Evolutionary conservation across 2,888 invertebrate genomes (phyloP), one percentile per base, ranked within the genome.

Genomic region (Ennomos quercinarius): DNA sequence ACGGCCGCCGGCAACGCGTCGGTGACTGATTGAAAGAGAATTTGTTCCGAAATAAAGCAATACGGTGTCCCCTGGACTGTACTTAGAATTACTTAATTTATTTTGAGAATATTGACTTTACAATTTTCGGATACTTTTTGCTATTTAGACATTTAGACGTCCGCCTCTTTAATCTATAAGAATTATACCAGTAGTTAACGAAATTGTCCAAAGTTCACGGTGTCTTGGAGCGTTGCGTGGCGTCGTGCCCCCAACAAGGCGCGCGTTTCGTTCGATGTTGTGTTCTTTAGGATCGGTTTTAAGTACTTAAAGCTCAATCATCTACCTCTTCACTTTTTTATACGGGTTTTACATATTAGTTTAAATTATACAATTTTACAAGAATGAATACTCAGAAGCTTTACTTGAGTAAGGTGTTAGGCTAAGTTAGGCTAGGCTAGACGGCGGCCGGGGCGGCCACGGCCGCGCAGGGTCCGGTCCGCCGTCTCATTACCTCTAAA

Each of bases 321-420:
- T 84, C 88, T 91, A 92, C 91, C 91, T 91, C 91, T 91, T 91
- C 90, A 90, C 87, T 89, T 91, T n/a, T 90, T 91, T 91, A 91
- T 91, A 91, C 91, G 92, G 92, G 91, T 92, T 91, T 60, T 91
- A 91, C 90, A 91, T 87, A 91, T 89, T 91, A 91, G 91, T 91
- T 91, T 91, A 92, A 68, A 92, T 91, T 91, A 91, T 92, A 92
- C 91, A 92, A 88, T 88, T 89, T 88, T 90, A 91, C 89, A 90
- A 84, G 86, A 91, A 87, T 84, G 74, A 92, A 92, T 92, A 92
- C 91, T 92, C 91, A 92, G 87, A 91, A 91, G 91, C 91, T 92
- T 91, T 91, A 91, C 91, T 90, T 80, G 89, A 84, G 91, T 91
- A 90, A 91, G 91, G 91, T 89, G 85, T 87, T 89, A 87, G 82